Evolutionary conservation across 2,113 vertebrate species (phyloP).

Genomic region (Lampris megalopsis): DNA sequence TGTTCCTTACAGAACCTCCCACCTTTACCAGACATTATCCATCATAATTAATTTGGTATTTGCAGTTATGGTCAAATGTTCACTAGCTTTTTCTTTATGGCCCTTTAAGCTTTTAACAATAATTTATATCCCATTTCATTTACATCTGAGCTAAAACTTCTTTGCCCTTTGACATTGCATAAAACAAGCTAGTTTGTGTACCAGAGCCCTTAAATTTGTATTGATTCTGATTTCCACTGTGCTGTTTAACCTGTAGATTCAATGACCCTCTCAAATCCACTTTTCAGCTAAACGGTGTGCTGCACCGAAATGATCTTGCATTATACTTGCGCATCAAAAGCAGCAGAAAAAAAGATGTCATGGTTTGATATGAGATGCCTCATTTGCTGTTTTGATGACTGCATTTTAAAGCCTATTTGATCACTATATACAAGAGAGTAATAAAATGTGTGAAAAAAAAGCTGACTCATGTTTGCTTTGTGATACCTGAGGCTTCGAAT

Average conservation of each 20-base stretch:
- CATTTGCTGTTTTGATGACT: conserved; percentile 30
- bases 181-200: conserved; percentile 41
- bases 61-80: too few species aligned
- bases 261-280: conserved; percentile 56
- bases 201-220: conserved; percentile 37
- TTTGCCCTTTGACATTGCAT: conserved; percentile 26
- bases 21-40: not conserved
- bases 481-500: not conserved
- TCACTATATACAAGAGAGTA: conserved; percentile 24
- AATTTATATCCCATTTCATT: too few species aligned
- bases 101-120: too few species aligned
- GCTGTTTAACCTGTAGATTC: conserved; percentile 54
- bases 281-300: conserved; percentile 54
- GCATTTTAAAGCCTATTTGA: conserved; percentile 35
- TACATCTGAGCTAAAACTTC: conserved; percentile 38
- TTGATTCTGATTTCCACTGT: conserved; percentile 55
- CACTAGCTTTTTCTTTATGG: too few species aligned
- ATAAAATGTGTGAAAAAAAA: conserved; percentile 52
- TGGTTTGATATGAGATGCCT: conserved; percentile 26
- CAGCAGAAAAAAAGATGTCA: conserved; percentile 30
- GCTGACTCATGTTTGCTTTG: conserved; percentile 25
- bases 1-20: too few species aligned
- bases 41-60: not conserved
- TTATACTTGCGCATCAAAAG: conserved; percentile 71
- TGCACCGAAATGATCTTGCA: conserved; percentile 26